A percentile compares a stretch with the other conserved stretches of the same genome.
Conservation (phyloP, 2,113 vertebrate genomes). For the Picathartes gymnocephalus region DNA sequence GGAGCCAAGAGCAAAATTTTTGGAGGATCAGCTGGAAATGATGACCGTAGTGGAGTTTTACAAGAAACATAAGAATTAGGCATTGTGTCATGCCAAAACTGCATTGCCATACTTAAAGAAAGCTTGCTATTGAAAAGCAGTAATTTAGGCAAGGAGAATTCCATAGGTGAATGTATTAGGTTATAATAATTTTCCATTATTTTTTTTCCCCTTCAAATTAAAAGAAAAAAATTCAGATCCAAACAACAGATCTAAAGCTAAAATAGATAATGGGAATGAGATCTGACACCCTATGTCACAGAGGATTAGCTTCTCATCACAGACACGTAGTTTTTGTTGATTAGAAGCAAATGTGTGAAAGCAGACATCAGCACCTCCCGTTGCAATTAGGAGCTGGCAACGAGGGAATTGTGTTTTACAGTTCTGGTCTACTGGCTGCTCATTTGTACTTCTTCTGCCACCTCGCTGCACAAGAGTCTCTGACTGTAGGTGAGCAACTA, state of each 20-base stretch:
- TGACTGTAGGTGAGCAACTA: not conserved
- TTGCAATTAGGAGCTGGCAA: not conserved
- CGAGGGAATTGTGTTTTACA: not conserved
- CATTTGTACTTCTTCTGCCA: not conserved
- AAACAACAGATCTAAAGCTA: not conserved
- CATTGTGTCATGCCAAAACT: not conserved
- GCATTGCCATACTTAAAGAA: not conserved
- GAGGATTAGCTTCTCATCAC: not conserved
- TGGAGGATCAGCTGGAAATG: conserved; percentile 7
- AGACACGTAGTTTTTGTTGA: not conserved
- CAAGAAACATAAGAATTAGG: not conserved
- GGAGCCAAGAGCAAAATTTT: not conserved
- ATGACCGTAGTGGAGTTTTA: conserved; percentile 3
- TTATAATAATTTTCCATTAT: not conserved
- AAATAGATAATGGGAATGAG: not conserved
- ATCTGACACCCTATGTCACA: not conserved
- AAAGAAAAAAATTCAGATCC: not conserved
- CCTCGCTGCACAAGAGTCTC: not conserved
- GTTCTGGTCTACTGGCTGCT: not conserved
- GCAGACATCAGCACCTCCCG: not conserved
- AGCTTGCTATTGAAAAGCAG: not conserved
- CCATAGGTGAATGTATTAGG: not conserved
- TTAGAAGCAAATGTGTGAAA: not conserved
- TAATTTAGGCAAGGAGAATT: not conserved
- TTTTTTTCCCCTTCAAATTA: not conserved